Conservation (phyloP, 2,888 invertebrate genomes). For the Frankliniella intonsa region DNA sequence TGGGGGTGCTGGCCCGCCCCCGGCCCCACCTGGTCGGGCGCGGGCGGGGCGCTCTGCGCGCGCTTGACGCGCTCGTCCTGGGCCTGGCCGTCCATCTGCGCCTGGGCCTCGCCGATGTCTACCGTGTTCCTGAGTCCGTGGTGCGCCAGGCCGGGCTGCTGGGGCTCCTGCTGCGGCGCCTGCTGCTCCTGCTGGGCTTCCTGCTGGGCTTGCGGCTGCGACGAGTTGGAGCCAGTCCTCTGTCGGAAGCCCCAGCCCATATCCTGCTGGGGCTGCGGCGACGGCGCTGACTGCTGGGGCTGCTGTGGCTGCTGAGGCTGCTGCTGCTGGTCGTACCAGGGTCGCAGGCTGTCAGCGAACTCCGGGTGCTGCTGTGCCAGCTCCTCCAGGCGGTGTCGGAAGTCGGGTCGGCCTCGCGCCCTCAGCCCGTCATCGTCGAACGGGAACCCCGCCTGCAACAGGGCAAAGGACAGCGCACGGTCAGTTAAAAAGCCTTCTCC, state of each 20-base stretch:
- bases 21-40: slow-evolving; percentile 36
- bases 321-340: slow-evolving; percentile 41
- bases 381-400: slow-evolving; percentile 58
- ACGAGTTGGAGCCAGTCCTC: slow-evolving; percentile 40
- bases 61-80: slow-evolving; percentile 57
- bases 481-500: background rate
- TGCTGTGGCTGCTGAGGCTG: slow-evolving; percentile 42
- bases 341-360: slow-evolving; percentile 63
- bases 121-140: slow-evolving; percentile 29
- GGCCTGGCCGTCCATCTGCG: slow-evolving; percentile 46
- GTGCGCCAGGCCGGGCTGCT: slow-evolving; percentile 32
- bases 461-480: slow-evolving; percentile 29
- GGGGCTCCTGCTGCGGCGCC: slow-evolving; percentile 38
- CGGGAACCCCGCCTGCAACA: slow-evolving; percentile 55
- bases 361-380: slow-evolving; percentile 69
- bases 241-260: slow-evolving; percentile 46
- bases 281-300: slow-evolving; percentile 45
- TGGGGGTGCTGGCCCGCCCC: slow-evolving; percentile 36
- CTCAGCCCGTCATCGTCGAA: slow-evolving; percentile 61
- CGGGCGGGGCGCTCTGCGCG: slow-evolving; percentile 34
- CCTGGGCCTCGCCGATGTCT: slow-evolving; percentile 35
- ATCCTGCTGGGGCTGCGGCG: slow-evolving; percentile 46
- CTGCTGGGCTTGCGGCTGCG: slow-evolving; percentile 42
- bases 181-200: slow-evolving; percentile 40
- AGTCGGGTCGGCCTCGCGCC: slow-evolving; percentile 49